These are phyloP conservation scores for Hucho hucho DNA, from an alignment of 2,113 vertebrate species.

Conservation along the genomic window DNA sequence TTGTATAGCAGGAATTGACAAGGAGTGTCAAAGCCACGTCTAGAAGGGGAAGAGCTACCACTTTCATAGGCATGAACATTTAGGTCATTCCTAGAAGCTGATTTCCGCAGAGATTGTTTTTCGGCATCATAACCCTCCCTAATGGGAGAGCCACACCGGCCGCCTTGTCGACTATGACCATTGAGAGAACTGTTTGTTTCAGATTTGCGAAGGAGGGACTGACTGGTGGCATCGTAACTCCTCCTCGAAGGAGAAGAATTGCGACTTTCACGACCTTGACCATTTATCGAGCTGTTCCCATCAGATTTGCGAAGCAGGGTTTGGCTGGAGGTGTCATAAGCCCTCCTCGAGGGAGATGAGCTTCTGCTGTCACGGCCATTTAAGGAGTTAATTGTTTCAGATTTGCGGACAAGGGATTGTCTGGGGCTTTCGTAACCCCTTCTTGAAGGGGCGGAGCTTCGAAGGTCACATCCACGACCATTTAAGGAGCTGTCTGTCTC, in stretches of 20 bases:
- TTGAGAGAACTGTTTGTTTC: slow-evolving; percentile 50
- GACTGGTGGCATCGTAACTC: slow-evolving; percentile 13
- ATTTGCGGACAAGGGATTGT: slow-evolving; percentile 47
- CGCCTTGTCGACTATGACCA: slow-evolving; percentile 42
- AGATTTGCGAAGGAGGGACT: slow-evolving; percentile 53
- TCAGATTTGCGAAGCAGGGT: slow-evolving; percentile 33
- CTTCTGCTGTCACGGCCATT: slow-evolving; percentile 31
- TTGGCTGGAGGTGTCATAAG: slow-evolving; percentile 34
- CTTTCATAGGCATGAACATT: slow-evolving; percentile 40
- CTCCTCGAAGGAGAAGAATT: slow-evolving; percentile 29
- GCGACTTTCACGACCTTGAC: slow-evolving; percentile 7
- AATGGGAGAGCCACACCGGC: slow-evolving; percentile 65
- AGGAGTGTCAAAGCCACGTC: slow-evolving; percentile 28
- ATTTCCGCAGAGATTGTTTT: slow-evolving; percentile 59
- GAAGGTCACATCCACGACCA: slow-evolving; percentile 36
- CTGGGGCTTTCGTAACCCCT: slow-evolving; percentile 34
- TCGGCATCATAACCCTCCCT: slow-evolving; percentile 68
- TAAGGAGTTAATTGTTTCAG: slow-evolving; percentile 41
- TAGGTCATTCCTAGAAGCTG: slow-evolving; percentile 41
- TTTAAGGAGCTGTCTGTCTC: slow-evolving; percentile 39
- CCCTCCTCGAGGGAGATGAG: slow-evolving; percentile 46
- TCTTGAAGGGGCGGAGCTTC: slow-evolving; percentile 52
- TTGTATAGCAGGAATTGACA: slow-evolving; percentile 56
- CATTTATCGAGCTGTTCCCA: slow-evolving; percentile 11
- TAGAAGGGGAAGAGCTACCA: slow-evolving; percentile 29